These are phyloP conservation scores for Geophilus truncorum DNA, from an alignment of 2,888 invertebrate species.

Conservation along the genomic window DNA sequence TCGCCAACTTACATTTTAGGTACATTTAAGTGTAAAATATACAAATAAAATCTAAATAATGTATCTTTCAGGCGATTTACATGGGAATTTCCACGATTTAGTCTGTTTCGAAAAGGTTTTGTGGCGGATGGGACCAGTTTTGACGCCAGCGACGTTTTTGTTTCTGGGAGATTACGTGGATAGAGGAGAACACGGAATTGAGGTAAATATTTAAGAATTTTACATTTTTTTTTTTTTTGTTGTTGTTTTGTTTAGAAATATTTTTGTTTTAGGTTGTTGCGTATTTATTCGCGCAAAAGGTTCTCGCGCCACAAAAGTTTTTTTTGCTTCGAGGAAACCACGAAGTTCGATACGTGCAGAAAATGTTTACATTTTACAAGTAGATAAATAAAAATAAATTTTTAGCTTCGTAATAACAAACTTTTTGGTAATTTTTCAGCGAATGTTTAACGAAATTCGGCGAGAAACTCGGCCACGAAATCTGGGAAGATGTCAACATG, in stretches of 20 bases:
- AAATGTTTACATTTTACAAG: constrained; percentile 66
- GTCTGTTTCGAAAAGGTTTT: constrained; percentile 63
- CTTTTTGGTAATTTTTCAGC: constrained; percentile 47
- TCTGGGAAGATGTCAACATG: constrained; percentile 66
- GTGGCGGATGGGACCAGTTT: constrained; percentile 63
- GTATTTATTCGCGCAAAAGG: constrained; percentile 65
- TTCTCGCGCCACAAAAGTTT: constrained; percentile 61
- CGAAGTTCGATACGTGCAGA: constrained; percentile 67
- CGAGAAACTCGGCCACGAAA: constrained; percentile 56
- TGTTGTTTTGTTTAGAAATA: neutral
- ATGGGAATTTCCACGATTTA: constrained; percentile 66
- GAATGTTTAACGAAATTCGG: constrained; percentile 67
- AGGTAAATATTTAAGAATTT: constrained; percentile 47
- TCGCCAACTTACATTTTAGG: constrained; percentile 30
- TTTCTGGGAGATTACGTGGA: constrained; percentile 76
- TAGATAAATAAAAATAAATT: no score
- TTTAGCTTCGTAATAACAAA: neutral
- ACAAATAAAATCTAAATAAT: no score
- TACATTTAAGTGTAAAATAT: neutral
- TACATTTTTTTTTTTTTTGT: neutral
- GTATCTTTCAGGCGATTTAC: constrained; percentile 65
- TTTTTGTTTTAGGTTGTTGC: constrained; percentile 54
- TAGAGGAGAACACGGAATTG: constrained; percentile 62
- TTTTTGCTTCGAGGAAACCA: constrained; percentile 67
- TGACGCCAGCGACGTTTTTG: constrained; percentile 61